These are phyloP conservation scores for Tyria jacobaeae DNA, from an alignment of 2,888 invertebrate species.

Conservation along the genomic window DNA sequence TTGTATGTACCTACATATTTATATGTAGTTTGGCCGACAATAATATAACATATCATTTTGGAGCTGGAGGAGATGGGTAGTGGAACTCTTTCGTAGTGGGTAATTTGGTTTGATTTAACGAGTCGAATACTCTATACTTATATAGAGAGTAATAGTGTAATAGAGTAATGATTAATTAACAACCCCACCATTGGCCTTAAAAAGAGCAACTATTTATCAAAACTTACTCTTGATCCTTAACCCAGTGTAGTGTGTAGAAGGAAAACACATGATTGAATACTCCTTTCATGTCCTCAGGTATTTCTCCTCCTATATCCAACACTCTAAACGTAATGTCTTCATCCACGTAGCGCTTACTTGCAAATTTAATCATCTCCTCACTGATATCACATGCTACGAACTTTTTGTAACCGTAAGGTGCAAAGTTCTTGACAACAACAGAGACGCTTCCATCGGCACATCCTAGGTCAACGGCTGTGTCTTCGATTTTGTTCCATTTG, in stretches of 20 bases:
- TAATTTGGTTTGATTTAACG: no score
- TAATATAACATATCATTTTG: no score
- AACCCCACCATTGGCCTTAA: not conserved
- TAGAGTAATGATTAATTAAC: no score
- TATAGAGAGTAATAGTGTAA: no score
- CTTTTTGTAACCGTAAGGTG: conserved; percentile 82
- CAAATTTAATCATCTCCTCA: conserved; percentile 89
- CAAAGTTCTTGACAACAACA: conserved; percentile 85
- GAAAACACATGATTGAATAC: conserved; percentile 47
- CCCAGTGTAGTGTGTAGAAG: conserved; percentile 47
- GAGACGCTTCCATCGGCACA: conserved; percentile 90
- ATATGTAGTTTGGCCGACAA: no score
- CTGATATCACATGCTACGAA: conserved; percentile 90
- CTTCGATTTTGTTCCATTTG: conserved; percentile 80
- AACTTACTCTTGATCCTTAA: conserved; percentile 45
- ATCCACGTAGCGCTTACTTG: conserved; percentile 80
- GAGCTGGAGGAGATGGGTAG: no score
- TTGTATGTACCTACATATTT: no score
- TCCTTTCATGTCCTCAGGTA: conserved; percentile 39
- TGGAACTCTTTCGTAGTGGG: no score
- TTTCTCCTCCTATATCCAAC: conserved; percentile 38
- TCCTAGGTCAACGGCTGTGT: conserved; percentile 86
- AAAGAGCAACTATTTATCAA: not conserved
- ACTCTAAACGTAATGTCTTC: conserved; percentile 53
- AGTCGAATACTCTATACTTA: no score